phyloP scores from a whole-genome alignment of 2,888 invertebrate species.

The Troilus luridus region DNA sequence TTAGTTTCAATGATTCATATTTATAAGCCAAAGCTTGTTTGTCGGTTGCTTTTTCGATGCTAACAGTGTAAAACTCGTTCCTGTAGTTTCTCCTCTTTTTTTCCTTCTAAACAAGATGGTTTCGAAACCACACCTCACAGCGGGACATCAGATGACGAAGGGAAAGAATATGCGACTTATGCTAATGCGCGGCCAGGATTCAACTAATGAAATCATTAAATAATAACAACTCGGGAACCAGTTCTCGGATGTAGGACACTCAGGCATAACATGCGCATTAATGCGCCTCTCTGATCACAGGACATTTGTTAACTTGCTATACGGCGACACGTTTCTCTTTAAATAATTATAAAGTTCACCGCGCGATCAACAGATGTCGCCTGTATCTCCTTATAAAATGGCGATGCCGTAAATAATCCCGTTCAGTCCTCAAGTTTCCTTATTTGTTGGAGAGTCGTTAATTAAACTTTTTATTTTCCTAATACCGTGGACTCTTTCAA shows the following conservation, averaged over 20 bases:
- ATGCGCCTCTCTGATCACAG: neutral
- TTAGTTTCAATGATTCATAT: neutral
- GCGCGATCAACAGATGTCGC: neutral
- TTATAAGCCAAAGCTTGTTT: neutral
- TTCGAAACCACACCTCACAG: neutral
- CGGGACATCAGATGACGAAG: neutral
- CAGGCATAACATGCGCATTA: neutral
- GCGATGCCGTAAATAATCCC: neutral
- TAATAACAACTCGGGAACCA: neutral
- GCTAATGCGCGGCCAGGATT: neutral
- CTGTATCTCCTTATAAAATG: neutral
- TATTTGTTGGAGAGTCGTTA: neutral
- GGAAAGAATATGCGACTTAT: slow-evolving; percentile 1
- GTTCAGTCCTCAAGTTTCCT: neutral
- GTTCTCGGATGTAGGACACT: neutral
- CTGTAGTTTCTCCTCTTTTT: neutral
- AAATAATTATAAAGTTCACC: neutral
- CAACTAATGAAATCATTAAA: slow-evolving; percentile 25
- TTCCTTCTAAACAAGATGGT: neutral
- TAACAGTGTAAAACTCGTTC: neutral
- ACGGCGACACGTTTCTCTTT: neutral
- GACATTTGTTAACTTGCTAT: neutral
- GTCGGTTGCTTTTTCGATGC: neutral
- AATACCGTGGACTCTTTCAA: neutral
- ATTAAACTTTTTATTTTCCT: neutral